Evolutionary conservation across 2,113 vertebrate species (phyloP).

Genomic region (Gallinago jamesoni): DNA sequence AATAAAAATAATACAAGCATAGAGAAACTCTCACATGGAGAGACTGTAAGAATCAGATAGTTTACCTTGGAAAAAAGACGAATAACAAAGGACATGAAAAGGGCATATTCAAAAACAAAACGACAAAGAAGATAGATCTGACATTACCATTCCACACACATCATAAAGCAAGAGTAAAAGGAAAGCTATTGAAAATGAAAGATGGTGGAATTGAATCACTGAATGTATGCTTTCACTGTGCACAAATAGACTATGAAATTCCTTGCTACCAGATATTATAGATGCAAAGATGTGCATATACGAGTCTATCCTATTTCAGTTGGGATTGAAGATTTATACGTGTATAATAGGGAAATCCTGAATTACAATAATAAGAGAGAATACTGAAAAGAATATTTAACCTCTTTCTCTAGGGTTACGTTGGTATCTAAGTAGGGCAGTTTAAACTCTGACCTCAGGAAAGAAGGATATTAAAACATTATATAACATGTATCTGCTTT

Average conservation of each 20-base stretch:
- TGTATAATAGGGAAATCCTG: background rate
- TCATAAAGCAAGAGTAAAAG: conserved; percentile 1
- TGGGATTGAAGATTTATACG: background rate
- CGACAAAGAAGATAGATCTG: background rate
- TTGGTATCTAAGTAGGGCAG: background rate
- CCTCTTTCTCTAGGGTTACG: background rate
- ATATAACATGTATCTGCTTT: background rate
- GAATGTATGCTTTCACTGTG: background rate
- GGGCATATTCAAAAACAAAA: conserved; percentile 12
- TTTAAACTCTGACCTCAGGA: background rate
- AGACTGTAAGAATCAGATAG: background rate
- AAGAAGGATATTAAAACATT: background rate
- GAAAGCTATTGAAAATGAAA: conserved; percentile 18
- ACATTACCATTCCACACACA: conserved; percentile 3
- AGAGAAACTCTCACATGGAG: conserved; percentile 1
- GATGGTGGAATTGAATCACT: background rate
- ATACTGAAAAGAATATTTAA: background rate
- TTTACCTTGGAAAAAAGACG: conserved; percentile 39
- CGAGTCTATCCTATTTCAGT: background rate
- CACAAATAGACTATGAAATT: background rate
- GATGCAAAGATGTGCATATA: background rate
- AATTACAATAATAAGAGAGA: background rate
- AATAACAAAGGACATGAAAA: conserved; percentile 49
- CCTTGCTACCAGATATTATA: background rate
- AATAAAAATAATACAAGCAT: conserved; percentile 44